These are phyloP conservation scores for Stegodyphus mimosarum DNA, from an alignment of 1,140 invertebrate genomes.

Conservation along the genomic window DNA sequence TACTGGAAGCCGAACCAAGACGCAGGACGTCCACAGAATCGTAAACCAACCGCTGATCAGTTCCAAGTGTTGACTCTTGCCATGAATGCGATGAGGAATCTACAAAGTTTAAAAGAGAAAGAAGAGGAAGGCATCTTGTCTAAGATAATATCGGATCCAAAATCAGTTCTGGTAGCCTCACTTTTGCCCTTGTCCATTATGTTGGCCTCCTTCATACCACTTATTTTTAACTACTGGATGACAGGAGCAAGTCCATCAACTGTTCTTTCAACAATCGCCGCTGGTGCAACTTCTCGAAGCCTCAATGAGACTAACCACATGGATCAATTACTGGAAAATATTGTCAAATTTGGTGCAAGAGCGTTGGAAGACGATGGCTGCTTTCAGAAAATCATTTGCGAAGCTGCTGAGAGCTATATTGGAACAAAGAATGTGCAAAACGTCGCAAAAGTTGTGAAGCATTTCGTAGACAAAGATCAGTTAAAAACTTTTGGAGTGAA, in stretches of 20 bases:
- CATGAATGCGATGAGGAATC: constrained; percentile 42
- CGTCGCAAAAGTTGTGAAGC: neutral
- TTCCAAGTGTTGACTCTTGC: neutral
- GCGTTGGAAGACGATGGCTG: constrained; percentile 15
- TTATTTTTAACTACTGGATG: constrained; percentile 30
- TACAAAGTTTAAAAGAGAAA: neutral
- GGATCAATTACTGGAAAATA: neutral
- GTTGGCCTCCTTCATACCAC: constrained; percentile 19
- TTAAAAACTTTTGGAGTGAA: constrained; percentile 1
- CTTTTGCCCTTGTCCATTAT: constrained; percentile 24
- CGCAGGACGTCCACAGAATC: no score
- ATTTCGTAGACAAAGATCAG: neutral
- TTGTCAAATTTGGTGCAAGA: constrained; percentile 14
- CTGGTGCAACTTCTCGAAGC: constrained; percentile 10
- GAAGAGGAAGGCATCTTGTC: constrained; percentile 13
- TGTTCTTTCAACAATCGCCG: constrained; percentile 6
- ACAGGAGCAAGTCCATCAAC: neutral
- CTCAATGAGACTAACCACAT: constrained; percentile 6
- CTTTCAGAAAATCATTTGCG: constrained; percentile 19
- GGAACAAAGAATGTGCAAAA: neutral
- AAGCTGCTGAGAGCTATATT: neutral
- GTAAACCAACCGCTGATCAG: no score
- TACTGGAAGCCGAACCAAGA: no score
- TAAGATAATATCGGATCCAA: constrained; percentile 9
- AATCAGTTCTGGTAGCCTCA: constrained; percentile 4